Evolutionary conservation across 2,888 invertebrate species (phyloP).

Genomic region (Tachina fera): DNA sequence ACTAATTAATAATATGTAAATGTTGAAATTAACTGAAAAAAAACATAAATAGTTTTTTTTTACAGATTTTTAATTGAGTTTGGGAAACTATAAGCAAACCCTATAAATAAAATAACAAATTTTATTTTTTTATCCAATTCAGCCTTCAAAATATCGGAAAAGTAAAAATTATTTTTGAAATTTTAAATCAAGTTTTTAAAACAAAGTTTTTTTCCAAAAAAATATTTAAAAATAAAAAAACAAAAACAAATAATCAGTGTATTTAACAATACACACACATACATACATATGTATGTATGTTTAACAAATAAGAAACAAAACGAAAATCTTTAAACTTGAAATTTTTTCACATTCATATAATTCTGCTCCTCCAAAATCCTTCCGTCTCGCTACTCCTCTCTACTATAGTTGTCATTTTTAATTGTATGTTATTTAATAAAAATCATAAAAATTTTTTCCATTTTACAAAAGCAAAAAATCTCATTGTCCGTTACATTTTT

Average conservation of each 20-base stretch:
- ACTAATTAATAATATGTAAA: conserved; percentile 60
- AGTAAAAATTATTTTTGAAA: conserved; percentile 68
- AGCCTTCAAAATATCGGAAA: conserved; percentile 49
- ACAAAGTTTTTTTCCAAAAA: conserved; percentile 60
- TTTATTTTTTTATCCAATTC: conserved; percentile 21
- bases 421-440: conserved; percentile 63
- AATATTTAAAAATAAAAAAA: conserved; percentile 36
- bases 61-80: conserved; percentile 54
- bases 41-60: conserved; percentile 40
- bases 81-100: conserved; percentile 12
- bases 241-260: conserved; percentile 61
- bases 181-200: conserved; percentile 67
- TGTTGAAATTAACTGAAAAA: conserved; percentile 56
- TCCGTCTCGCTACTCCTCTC: conserved; percentile 38
- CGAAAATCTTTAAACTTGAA: conserved; percentile 37
- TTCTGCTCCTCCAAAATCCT: conserved; percentile 54
- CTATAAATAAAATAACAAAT: not conserved
- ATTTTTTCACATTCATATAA: conserved; percentile 56
- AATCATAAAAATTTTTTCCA: conserved; percentile 71
- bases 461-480: conserved; percentile 70
- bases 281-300: no score
- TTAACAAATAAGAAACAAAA: not conserved
- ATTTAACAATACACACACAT: not conserved
- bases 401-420: conserved; percentile 63
- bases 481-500: conserved; percentile 75